These are phyloP conservation scores for Scelioninae gen. 2 DNA, from an alignment of 2,888 invertebrate species.

Conservation along the genomic window DNA sequence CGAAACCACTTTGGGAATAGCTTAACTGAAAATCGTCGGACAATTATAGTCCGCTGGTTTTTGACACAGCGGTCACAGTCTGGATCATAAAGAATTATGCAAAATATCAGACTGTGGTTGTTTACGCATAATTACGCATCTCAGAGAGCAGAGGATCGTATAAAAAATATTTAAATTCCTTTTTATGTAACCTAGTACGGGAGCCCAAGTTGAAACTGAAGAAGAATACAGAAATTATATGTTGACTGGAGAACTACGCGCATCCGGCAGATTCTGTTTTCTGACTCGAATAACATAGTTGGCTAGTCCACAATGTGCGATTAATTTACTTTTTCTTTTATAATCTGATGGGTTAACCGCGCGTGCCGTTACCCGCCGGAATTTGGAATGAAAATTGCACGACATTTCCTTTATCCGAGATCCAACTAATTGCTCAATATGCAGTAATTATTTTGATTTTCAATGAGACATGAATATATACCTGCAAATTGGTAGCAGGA, in stretches of 20 bases:
- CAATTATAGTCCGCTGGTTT: slow-evolving; percentile 14
- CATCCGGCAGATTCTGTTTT: slow-evolving; percentile 8
- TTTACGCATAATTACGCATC: slow-evolving; percentile 11
- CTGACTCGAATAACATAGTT: background rate
- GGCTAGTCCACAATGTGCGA: slow-evolving; percentile 7
- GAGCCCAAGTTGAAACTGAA: slow-evolving; percentile 12
- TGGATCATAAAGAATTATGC: slow-evolving; percentile 12
- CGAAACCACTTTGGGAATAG: too few species aligned
- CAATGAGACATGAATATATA: background rate
- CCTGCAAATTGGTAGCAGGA: too few species aligned
- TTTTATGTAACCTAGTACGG: slow-evolving; percentile 14
- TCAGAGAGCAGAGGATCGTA: background rate
- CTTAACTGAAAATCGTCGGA: slow-evolving; percentile 9
- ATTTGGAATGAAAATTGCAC: background rate
- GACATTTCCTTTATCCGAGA: too few species aligned
- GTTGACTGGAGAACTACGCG: background rate
- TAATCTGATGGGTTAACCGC: slow-evolving; percentile 21
- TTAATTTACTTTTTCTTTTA: slow-evolving; percentile 20
- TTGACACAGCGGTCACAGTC: slow-evolving; percentile 25
- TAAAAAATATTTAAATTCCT: slow-evolving; percentile 17
- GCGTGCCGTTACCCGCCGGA: slow-evolving; percentile 8
- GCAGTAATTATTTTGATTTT: background rate
- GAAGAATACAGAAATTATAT: slow-evolving; percentile 8
- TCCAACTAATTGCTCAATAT: background rate
- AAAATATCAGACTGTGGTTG: slow-evolving; percentile 22